Percentiles rank a stretch among this genome's conserved stretches.
Evolutionary conservation across 2,113 vertebrate species (phyloP).

Genomic region (Hippocampus comes): DNA sequence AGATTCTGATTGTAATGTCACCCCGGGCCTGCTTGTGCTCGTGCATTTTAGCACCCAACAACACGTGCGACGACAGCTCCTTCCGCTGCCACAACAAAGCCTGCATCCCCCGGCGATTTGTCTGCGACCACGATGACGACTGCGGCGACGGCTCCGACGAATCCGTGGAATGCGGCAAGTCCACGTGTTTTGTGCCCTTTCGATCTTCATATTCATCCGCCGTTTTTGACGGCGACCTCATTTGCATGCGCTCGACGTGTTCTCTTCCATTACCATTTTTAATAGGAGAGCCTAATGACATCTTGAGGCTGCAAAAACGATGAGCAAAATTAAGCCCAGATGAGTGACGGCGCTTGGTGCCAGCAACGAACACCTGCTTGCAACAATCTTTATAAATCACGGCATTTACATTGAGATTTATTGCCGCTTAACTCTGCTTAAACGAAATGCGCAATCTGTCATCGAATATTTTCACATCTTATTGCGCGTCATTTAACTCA

Average conservation of each 20-base stretch:
- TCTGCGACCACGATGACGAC: slow-evolving; percentile 95
- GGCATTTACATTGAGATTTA: background rate
- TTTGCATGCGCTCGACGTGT: slow-evolving; percentile 13
- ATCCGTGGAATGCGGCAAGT: slow-evolving; percentile 88
- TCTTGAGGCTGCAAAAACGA: background rate
- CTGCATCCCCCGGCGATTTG: slow-evolving; percentile 89
- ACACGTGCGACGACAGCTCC: slow-evolving; percentile 90
- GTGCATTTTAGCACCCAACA: slow-evolving; percentile 83
- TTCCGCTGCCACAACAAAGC: slow-evolving; percentile 90
- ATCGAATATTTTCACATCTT: too few relatives aligned
- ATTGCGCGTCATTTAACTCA: too few relatives aligned
- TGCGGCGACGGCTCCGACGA: slow-evolving; percentile 96
- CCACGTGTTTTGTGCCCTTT: slow-evolving; percentile 19
- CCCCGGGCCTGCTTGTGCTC: background rate
- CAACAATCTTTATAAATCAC: background rate
- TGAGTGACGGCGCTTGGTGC: background rate
- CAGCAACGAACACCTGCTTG: background rate
- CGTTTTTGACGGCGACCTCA: background rate
- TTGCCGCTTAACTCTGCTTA: background rate
- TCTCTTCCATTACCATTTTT: slow-evolving; percentile 2
- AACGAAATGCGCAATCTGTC: background rate
- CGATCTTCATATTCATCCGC: slow-evolving; percentile 1
- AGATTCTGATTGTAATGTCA: background rate
- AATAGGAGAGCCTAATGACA: slow-evolving; percentile 3
- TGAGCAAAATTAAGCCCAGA: background rate